Conservation (phyloP, 1,140 invertebrate genomes). For the Acromyrmex charruanus region DNA sequence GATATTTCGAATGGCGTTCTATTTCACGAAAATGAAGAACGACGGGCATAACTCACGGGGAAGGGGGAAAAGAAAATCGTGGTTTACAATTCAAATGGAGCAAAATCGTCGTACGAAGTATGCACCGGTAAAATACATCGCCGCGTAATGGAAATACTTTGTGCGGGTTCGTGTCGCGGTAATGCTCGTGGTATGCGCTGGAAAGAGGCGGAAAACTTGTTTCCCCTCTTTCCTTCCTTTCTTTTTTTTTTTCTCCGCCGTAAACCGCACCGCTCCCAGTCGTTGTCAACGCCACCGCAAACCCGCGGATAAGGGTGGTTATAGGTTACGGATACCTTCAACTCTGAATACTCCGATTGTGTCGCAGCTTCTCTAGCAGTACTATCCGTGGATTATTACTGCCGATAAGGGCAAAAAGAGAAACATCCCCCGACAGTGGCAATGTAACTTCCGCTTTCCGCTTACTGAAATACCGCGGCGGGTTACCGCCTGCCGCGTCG, state of each 20-base stretch:
- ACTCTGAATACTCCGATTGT: slow-evolving; percentile 61
- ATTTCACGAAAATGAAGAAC: slow-evolving; percentile 63
- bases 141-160: slow-evolving; percentile 75
- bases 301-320: slow-evolving; percentile 62
- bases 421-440: slow-evolving; percentile 32
- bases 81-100: slow-evolving; percentile 73
- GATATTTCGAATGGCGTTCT: slow-evolving; percentile 42
- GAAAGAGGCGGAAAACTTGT: slow-evolving; percentile 63
- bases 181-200: slow-evolving; percentile 65
- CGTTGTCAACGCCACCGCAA: slow-evolving; percentile 51
- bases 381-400: slow-evolving; percentile 60
- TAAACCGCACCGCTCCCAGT: slow-evolving; percentile 3
- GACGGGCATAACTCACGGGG: slow-evolving; percentile 48
- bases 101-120: slow-evolving; percentile 70
- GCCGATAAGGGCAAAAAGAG: slow-evolving; percentile 48
- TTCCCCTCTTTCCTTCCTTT: slow-evolving; percentile 22
- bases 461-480: slow-evolving; percentile 38
- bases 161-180: slow-evolving; percentile 67
- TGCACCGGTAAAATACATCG: slow-evolving; percentile 70
- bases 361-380: slow-evolving; percentile 18
- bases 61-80: slow-evolving; percentile 56
- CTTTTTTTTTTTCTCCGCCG: background rate
- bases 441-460: slow-evolving; percentile 49
- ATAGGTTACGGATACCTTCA: slow-evolving; percentile 65
- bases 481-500: slow-evolving; percentile 1